A percentile compares a stretch with the other conserved stretches of the same genome.
These are phyloP conservation scores for Agonum fuliginosum DNA, from an alignment of 2,888 invertebrate genomes.

Conservation along the genomic window DNA sequence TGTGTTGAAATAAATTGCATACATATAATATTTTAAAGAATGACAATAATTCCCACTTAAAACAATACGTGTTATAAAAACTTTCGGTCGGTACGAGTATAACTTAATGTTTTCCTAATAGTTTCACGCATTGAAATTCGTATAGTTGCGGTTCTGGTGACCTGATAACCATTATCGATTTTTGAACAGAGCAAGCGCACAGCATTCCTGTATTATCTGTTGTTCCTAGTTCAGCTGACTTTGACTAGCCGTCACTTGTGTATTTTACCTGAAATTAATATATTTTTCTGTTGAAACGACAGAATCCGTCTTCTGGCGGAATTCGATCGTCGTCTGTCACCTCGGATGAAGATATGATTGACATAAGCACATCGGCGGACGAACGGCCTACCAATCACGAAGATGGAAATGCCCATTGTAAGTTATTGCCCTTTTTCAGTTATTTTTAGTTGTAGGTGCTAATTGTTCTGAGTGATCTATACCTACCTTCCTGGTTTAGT, in stretches of 20 bases:
- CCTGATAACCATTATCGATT: constrained; percentile 61
- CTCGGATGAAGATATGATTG: constrained; percentile 81
- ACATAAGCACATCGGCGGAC: constrained; percentile 76
- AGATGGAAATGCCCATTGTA: constrained; percentile 70
- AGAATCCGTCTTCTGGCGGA: constrained; percentile 65
- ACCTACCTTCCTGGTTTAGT: not conserved
- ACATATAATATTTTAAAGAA: too few relatives aligned
- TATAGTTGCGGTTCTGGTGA: constrained; percentile 52
- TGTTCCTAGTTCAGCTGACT: constrained; percentile 51
- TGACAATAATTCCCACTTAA: too few relatives aligned
- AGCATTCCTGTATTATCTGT: constrained; percentile 28
- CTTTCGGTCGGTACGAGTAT: too few relatives aligned
- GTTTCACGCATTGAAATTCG: constrained; percentile 20
- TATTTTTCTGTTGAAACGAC: not conserved
- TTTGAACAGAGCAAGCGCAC: constrained; percentile 52
- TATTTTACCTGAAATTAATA: constrained; percentile 40
- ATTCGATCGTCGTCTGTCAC: constrained; percentile 69
- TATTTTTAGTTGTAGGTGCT: not conserved
- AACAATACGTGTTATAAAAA: too few relatives aligned
- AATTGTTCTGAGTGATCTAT: constrained; percentile 31
- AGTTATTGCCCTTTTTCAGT: constrained; percentile 61
- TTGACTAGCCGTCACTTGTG: constrained; percentile 34
- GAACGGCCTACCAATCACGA: constrained; percentile 66
- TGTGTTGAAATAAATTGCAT: too few relatives aligned
- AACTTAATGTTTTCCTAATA: not conserved